Evolutionary conservation across 2,888 invertebrate genomes (phyloP).

Genomic region (Adelognathus sp.): DNA sequence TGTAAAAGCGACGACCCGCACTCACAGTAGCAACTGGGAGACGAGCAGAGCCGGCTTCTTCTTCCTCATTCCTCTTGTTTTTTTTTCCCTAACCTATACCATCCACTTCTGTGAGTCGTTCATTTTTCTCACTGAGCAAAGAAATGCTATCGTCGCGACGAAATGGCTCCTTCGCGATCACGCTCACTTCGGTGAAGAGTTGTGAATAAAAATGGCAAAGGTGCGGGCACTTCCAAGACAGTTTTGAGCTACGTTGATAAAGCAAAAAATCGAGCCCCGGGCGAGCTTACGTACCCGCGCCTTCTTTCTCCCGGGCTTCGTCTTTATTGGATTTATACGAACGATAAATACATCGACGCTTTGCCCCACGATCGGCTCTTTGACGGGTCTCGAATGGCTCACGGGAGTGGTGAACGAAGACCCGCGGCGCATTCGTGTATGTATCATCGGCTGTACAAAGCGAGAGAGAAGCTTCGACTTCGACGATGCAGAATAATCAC

Average conservation of each 20-base stretch:
- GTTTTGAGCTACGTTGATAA: too few relatives aligned
- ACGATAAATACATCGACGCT: constrained; percentile 17
- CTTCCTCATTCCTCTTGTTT: constrained; percentile 45
- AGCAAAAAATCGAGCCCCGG: neutral
- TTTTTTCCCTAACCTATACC: neutral
- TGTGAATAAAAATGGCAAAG: constrained; percentile 22
- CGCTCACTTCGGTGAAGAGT: constrained; percentile 38
- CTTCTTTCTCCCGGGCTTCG: constrained; percentile 28
- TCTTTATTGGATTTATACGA: constrained; percentile 36
- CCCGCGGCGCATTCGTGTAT: neutral
- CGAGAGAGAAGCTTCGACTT: neutral
- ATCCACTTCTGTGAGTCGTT: constrained; percentile 4
- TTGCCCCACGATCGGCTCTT: constrained; percentile 6
- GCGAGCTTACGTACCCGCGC: constrained; percentile 15
- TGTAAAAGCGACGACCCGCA: constrained; percentile 41
- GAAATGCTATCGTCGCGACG: constrained; percentile 31
- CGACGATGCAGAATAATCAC: neutral
- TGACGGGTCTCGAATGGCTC: neutral
- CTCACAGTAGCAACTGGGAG: constrained; percentile 28
- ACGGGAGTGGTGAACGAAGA: neutral
- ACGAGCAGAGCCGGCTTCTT: constrained; percentile 27
- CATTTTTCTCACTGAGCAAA: constrained; percentile 14
- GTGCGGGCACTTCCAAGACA: neutral
- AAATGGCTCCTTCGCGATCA: constrained; percentile 49
- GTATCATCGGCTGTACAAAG: constrained; percentile 14